Percentiles rank a stretch among this genome's conserved stretches.
Evolutionary conservation across 2,888 invertebrate genomes (phyloP).

Genomic region (Unio pictorum): DNA sequence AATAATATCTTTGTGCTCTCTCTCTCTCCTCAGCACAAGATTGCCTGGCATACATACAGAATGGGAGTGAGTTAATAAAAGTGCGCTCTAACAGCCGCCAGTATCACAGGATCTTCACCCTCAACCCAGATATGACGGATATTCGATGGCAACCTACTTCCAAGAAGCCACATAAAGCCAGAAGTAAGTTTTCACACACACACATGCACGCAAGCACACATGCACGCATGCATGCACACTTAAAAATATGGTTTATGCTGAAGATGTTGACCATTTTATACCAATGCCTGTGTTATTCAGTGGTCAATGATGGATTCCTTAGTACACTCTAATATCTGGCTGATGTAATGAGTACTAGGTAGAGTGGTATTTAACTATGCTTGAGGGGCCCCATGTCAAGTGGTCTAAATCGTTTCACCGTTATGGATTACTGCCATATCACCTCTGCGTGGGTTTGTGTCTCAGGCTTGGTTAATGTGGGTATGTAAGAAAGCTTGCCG

Average conservation of each 20-base stretch:
- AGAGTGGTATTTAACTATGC: no score
- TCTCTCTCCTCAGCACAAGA: conserved; percentile 73
- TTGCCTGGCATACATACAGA: conserved; percentile 76
- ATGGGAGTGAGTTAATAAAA: conserved; percentile 76
- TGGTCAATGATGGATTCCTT: neutral
- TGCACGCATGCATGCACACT: neutral
- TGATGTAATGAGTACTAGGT: no score
- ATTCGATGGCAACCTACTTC: conserved; percentile 77
- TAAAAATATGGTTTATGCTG: neutral
- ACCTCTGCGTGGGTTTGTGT: no score
- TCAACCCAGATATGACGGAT: conserved; percentile 75
- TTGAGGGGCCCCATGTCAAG: no score
- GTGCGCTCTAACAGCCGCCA: conserved; percentile 76
- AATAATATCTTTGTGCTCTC: conserved; percentile 4
- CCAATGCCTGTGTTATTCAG: neutral
- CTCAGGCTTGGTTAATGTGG: no score
- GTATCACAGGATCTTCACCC: conserved; percentile 75
- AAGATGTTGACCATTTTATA: neutral
- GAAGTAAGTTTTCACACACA: conserved; percentile 70
- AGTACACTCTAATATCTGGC: no score
- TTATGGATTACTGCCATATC: no score
- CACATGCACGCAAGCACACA: neutral
- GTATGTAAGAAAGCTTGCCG: no score
- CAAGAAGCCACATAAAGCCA: conserved; percentile 77
- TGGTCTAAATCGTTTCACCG: no score